Percentiles rank a stretch among this genome's conserved stretches.
Evolutionary conservation across 1,140 invertebrate genomes (phyloP).

Genomic region (Drosophila ogumai): DNA sequence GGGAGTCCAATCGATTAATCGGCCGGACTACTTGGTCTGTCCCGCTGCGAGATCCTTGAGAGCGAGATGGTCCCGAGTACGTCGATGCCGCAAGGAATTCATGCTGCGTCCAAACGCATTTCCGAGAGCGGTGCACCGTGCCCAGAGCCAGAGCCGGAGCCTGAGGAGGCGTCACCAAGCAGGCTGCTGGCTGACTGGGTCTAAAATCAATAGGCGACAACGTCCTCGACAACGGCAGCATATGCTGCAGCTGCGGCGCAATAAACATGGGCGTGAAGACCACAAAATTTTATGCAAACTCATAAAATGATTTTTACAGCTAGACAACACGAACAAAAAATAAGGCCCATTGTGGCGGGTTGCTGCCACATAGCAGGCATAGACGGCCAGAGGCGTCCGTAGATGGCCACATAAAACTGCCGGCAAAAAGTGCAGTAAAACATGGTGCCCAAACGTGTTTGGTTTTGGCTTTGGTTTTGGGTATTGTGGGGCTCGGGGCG

Average conservation of each 20-base stretch:
- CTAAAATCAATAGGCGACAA: slow-evolving; percentile 74
- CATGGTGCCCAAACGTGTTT: slow-evolving; percentile 54
- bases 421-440: slow-evolving; percentile 78
- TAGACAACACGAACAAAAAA: slow-evolving; percentile 55
- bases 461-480: slow-evolving; percentile 37
- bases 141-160: neutral
- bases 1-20: slow-evolving; percentile 57
- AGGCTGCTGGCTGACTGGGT: slow-evolving; percentile 23
- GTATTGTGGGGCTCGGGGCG: slow-evolving; percentile 21
- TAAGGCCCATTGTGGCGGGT: slow-evolving; percentile 44
- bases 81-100: neutral
- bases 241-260: slow-evolving; percentile 62
- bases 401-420: slow-evolving; percentile 70
- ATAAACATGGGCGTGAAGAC: slow-evolving; percentile 83
- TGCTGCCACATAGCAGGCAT: slow-evolving; percentile 28
- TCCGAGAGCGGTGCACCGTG: neutral
- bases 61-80: neutral
- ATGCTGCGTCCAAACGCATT: neutral
- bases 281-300: slow-evolving; percentile 84
- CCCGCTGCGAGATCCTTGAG: slow-evolving; percentile 22
- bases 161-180: too few species aligned
- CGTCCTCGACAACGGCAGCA: slow-evolving; percentile 55
- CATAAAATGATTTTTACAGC: slow-evolving; percentile 83
- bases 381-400: slow-evolving; percentile 46
- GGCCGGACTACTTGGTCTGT: slow-evolving; percentile 22